These are phyloP conservation scores for Clepsis dumicolana DNA, from an alignment of 2,888 invertebrate genomes.

Conservation along the genomic window DNA sequence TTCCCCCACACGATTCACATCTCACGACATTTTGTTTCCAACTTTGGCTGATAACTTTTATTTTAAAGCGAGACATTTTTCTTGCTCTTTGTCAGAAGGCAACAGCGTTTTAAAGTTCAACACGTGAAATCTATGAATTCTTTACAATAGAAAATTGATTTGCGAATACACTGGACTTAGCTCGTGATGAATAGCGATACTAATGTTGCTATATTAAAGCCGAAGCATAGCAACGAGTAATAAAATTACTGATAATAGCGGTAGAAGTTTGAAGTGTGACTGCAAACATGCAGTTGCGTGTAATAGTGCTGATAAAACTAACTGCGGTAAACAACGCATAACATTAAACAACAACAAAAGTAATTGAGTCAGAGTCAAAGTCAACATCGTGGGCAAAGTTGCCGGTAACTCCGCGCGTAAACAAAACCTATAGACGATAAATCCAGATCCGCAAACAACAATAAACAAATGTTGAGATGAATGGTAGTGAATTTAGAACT, in stretches of 20 bases:
- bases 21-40: conserved; percentile 18
- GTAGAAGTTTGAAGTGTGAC: conserved; percentile 28
- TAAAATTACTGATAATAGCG: conserved; percentile 11
- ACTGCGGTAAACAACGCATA: conserved; percentile 23
- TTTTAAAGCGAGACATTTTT: conserved; percentile 23
- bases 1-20: conserved; percentile 27
- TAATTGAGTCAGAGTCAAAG: conserved; percentile 40
- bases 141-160: background rate
- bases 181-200: background rate
- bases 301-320: conserved; percentile 31
- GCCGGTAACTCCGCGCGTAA: conserved; percentile 30
- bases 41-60: conserved; percentile 34
- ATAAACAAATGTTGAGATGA: conserved; percentile 16
- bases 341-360: conserved; percentile 39
- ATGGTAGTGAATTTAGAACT: conserved; percentile 8
- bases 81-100: conserved; percentile 19
- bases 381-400: conserved; percentile 35
- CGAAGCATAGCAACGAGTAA: background rate
- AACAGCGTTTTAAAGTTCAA: conserved; percentile 16
- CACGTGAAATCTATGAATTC: background rate
- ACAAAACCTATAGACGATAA: conserved; percentile 29
- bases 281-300: conserved; percentile 24
- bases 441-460: conserved; percentile 22
- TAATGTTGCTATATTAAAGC: background rate
- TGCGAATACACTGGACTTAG: background rate